Evolutionary conservation across 2,113 vertebrate species (phyloP).

Genomic region (Hemicordylus capensis): DNA sequence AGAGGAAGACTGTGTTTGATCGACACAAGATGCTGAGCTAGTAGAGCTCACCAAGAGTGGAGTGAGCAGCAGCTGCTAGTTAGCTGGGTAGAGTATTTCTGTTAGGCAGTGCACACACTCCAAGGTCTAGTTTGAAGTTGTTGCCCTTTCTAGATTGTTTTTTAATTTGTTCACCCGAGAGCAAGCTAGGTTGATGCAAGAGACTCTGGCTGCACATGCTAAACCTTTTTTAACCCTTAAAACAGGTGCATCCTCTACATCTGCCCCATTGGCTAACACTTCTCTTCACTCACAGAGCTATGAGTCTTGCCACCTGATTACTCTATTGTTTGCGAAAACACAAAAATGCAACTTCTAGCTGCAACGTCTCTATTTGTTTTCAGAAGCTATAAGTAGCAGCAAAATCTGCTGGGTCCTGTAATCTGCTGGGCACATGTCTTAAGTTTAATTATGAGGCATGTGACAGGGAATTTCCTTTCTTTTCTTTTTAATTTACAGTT

Average conservation of each 20-base stretch:
- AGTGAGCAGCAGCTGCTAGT: not conserved
- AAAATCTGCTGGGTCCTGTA: not conserved
- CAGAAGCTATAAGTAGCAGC: not conserved
- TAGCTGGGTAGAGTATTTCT: fast-evolving
- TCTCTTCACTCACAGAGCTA: fast-evolving
- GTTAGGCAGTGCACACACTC: slow-evolving; percentile 6
- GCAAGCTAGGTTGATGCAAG: slow-evolving; percentile 16
- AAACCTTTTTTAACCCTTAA: not conserved
- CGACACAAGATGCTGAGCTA: slow-evolving; percentile 97
- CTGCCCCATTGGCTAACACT: not conserved
- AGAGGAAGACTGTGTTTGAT: slow-evolving; percentile 94
- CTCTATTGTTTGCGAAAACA: not conserved
- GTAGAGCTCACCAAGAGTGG: slow-evolving; percentile 39
- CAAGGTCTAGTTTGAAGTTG: not conserved
- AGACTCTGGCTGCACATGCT: slow-evolving; percentile 3
- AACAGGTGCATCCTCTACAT: not conserved
- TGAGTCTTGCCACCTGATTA: not conserved
- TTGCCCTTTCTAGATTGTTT: not conserved
- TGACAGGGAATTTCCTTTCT: not conserved
- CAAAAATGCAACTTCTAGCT: not conserved
- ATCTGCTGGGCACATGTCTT: not conserved
- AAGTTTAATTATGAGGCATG: fast-evolving
- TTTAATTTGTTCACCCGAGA: not conserved
- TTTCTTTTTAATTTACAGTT: not conserved
- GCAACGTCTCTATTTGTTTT: not conserved